Evolutionary conservation across 2,888 invertebrate species (phyloP), one percentile per base, ranked within the genome.

Genomic region (Chalcis sispes): DNA sequence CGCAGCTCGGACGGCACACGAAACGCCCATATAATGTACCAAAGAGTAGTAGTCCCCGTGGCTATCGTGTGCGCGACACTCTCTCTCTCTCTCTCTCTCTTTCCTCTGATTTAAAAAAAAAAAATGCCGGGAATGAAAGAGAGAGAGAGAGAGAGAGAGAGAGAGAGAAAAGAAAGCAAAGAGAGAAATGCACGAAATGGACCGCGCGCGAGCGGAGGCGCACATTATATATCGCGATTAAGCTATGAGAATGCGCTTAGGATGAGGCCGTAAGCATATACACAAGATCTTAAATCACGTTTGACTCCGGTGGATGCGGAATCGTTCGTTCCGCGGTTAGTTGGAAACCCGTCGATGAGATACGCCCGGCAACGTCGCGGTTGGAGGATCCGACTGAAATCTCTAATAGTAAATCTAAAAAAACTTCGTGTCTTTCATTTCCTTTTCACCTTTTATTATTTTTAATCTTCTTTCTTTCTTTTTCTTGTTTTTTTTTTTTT

Each of bases 211-310:
- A n/a, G n/a, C n/a, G n/a, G n/a, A n/a, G n/a, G n/a, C n/a, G n/a
- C n/a, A n/a, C n/a, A n/a, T n/a, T n/a, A n/a, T n/a, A n/a, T n/a
- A n/a, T n/a, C 32, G 59, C 58, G 71, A 75, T 46, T 58, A 50
- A 48, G 23, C 59, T 59, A 58, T 58, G 64, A 72, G 71, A 72
- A 72, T 61, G 56, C 67, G 56, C 72, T 64, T 58, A 67, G 66
- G 40, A 72, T 4, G 56, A 80, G 32, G 46, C n/a, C 2, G 13
- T 15, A 23, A 48, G 3, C 27, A n/a, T 32, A 64, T 8, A 40
- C 80, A 82, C 85, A 84, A 79, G 83, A 85, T 84, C 84, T 83
- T 87, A 87, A 87, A 87, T 87, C 86, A 87, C 84, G 81, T 86
- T 86, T 85, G 85, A 85, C 85, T 85, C 79, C 80, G 4, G 15